Evolutionary conservation across 2,797 vertebrate genomes (phyloP).

Genomic region (Antennarius maculatus): DNA sequence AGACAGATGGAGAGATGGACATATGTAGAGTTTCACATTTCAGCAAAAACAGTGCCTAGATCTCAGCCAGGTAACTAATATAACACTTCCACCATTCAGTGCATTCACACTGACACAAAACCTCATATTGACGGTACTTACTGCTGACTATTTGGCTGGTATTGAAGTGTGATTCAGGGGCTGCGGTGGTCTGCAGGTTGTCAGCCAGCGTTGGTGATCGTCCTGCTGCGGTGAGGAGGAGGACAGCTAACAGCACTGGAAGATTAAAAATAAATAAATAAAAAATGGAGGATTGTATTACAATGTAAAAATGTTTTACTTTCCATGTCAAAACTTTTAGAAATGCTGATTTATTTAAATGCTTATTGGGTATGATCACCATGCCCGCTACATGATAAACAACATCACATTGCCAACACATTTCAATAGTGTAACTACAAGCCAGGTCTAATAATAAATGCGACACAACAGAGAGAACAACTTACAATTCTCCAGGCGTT

Average conservation of each 20-base stretch:
- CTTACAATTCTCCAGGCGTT: constrained; percentile 51
- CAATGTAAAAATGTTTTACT: not conserved
- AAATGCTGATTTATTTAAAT: too few species aligned
- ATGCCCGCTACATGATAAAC: too few species aligned
- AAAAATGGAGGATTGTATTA: not conserved
- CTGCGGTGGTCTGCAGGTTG: constrained; percentile 20
- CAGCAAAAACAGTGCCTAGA: not conserved
- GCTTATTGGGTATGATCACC: too few species aligned
- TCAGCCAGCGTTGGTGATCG: constrained; percentile 18
- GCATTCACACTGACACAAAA: not conserved
- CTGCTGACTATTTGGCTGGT: constrained; percentile 35
- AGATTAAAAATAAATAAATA: not conserved
- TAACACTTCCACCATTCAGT: too few species aligned
- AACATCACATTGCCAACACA: not conserved
- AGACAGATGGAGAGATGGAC: not conserved
- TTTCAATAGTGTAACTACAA: not conserved
- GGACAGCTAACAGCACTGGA: constrained; percentile 28
- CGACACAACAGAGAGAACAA: constrained; percentile 3
- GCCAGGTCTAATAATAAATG: not conserved
- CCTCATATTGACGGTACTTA: constrained; percentile 28
- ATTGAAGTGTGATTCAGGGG: constrained; percentile 8
- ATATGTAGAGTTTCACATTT: not conserved
- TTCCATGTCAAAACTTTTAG: not conserved
- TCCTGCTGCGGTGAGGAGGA: constrained; percentile 40
- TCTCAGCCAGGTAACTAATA: too few species aligned